Evolutionary conservation across 2,797 vertebrate species (phyloP).

Genomic region (Carduelis carduelis): DNA sequence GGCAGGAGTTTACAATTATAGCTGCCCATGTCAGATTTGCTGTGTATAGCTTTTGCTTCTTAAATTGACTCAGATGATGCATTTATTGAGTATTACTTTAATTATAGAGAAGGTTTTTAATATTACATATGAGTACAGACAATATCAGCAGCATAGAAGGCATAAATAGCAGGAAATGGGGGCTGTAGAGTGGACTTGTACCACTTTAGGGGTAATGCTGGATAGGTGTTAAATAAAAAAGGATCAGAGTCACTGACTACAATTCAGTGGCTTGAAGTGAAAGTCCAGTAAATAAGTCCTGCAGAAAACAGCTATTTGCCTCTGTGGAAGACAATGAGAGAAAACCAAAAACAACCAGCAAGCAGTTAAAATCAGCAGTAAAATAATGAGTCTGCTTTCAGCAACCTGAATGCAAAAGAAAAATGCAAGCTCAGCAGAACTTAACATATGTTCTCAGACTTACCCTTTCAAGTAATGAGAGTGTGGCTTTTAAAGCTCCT

Average conservation of each 20-base stretch:
- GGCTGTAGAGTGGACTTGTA: neutral
- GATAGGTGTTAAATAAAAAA: neutral
- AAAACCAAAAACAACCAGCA: neutral
- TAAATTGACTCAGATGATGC: neutral
- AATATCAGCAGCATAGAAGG: neutral
- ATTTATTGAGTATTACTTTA: neutral
- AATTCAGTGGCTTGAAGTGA: neutral
- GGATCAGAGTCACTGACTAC: neutral
- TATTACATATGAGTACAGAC: neutral
- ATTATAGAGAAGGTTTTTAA: neutral
- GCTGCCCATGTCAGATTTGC: neutral
- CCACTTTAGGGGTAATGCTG: neutral
- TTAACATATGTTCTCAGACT: constrained; percentile 24
- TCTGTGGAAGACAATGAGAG: neutral
- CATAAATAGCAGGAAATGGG: neutral
- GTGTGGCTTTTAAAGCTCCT: constrained; percentile 95
- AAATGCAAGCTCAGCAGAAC: neutral
- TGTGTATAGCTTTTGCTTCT: neutral
- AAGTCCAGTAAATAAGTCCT: neutral
- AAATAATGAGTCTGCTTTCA: neutral
- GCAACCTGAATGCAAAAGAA: neutral
- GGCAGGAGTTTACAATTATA: neutral
- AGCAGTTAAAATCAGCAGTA: neutral
- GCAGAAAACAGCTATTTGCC: neutral
- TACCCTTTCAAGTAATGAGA: constrained; percentile 96